Evolutionary conservation across 2,888 invertebrate genomes (phyloP).

Genomic region (Timandra comae): DNA sequence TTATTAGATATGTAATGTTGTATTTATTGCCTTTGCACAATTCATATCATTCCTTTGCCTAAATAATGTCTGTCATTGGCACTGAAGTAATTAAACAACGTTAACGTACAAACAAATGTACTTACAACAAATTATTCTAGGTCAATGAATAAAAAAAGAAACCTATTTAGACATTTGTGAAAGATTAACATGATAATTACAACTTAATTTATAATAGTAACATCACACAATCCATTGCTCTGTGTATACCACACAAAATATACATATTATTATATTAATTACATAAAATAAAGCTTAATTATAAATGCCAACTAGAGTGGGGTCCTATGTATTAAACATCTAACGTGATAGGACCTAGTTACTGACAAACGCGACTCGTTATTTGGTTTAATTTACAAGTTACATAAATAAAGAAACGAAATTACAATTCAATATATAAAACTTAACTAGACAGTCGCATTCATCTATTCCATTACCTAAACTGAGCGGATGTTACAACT

Average conservation of each 20-base stretch:
- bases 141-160: conserved; percentile 15
- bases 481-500: neutral
- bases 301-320: conserved; percentile 47
- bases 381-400: neutral
- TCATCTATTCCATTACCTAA: conserved; percentile 1
- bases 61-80: too few species aligned
- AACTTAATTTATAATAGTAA: conserved; percentile 19
- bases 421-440: too few species aligned
- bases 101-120: conserved; percentile 3
- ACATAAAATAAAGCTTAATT: conserved; percentile 20
- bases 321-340: conserved; percentile 13
- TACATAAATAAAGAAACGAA: too few species aligned
- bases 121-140: conserved; percentile 3
- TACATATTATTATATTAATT: conserved; percentile 26
- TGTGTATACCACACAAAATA: conserved; percentile 21
- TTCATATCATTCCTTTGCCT: too few species aligned
- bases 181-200: conserved; percentile 25
- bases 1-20: too few species aligned
- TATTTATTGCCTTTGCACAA: too few species aligned
- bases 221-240: conserved; percentile 19
- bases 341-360: neutral
- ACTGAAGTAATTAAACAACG: too few species aligned
- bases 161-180: conserved; percentile 27
- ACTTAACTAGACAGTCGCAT: conserved; percentile 1
- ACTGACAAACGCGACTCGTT: neutral